Evolutionary conservation across 2,113 vertebrate genomes (phyloP).

Genomic region (Epinephelus moara): DNA sequence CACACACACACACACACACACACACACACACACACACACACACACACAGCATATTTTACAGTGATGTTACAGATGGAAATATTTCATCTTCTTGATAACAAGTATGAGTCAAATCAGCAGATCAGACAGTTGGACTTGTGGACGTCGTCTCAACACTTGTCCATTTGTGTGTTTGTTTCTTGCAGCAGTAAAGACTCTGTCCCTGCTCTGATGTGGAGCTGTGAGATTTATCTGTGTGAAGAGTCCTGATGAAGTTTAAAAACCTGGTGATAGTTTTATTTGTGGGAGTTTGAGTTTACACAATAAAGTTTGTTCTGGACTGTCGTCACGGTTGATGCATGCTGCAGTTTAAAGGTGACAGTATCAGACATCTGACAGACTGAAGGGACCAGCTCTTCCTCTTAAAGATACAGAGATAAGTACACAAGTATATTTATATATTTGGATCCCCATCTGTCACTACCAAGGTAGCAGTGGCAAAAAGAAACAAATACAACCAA

Average conservation of each 20-base stretch:
- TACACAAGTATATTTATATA: no score
- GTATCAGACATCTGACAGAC: background rate
- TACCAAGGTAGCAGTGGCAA: no score
- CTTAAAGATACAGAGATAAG: no score
- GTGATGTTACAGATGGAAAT: background rate
- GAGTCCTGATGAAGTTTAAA: constrained; percentile 1
- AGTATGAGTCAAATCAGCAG: no score
- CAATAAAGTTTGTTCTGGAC: constrained; percentile 72
- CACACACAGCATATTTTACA: background rate
- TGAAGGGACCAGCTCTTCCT: no score
- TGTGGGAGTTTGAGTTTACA: constrained; percentile 44
- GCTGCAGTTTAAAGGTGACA: background rate
- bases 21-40: no score
- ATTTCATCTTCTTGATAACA: no score
- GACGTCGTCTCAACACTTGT: background rate
- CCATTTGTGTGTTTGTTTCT: constrained; percentile 43
- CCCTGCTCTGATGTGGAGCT: constrained; percentile 24
- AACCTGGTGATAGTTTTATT: constrained; percentile 48
- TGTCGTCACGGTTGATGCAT: background rate
- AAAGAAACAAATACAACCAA: no score
- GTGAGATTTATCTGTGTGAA: constrained; percentile 31
- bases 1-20: background rate
- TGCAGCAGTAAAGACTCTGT: constrained; percentile 69
- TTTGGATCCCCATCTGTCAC: no score
- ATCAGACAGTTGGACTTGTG: background rate